Evolutionary conservation across 2,113 vertebrate species (phyloP).

Genomic region (Heterochromis multidens): DNA sequence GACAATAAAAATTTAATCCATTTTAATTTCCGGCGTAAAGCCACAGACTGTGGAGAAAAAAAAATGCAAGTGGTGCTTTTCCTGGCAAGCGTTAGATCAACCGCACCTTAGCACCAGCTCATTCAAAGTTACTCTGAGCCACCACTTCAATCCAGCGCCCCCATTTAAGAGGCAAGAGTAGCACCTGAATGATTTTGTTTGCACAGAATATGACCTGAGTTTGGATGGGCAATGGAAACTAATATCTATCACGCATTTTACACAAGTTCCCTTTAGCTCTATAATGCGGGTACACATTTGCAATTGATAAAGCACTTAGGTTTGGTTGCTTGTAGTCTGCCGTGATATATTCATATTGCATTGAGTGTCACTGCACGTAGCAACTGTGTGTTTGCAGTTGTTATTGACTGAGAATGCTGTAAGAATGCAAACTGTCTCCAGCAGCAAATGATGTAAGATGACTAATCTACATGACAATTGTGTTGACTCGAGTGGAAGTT

Average conservation of each 20-base stretch:
- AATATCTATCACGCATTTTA: not conserved
- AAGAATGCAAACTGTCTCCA: not conserved
- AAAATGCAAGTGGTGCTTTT: not conserved
- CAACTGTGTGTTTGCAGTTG: not conserved
- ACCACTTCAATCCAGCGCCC: not conserved
- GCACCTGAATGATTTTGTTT: not conserved
- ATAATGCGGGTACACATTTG: not conserved
- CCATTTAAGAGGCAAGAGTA: not conserved
- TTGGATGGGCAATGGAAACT: not conserved
- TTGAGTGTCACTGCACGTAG: not conserved
- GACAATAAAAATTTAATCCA: not conserved
- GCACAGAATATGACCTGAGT: too few relatives aligned
- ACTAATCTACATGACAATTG: not conserved
- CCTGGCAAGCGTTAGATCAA: not conserved
- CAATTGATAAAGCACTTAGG: not conserved
- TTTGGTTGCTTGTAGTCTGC: not conserved
- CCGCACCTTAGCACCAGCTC: not conserved
- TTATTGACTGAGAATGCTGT: not conserved
- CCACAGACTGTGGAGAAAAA: not conserved
- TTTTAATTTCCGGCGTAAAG: conserved; percentile 12
- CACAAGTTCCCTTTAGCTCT: not conserved
- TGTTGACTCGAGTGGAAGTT: not conserved
- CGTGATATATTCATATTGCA: not conserved
- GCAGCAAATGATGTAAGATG: not conserved
- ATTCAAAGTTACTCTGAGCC: not conserved